Base-by-base conservation (phyloP, 2,888 invertebrate species). In the Polydrusus cervinus region DNA sequence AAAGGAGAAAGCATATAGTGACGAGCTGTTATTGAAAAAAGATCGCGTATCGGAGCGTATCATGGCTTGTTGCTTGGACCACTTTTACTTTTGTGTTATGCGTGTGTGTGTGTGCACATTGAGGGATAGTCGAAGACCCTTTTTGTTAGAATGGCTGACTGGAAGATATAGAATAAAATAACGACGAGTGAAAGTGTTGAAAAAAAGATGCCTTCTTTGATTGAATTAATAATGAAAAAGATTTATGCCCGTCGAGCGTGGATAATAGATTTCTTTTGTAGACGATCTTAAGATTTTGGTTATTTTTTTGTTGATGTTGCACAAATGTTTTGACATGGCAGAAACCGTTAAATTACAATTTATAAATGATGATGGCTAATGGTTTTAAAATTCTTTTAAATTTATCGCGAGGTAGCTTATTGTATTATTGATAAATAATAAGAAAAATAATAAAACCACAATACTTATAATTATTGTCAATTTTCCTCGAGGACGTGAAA, bases 1-100 rank as follows among this genome's bases (percentile, higher is more conserved):
- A 78, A 76, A 77, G 70, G 75, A 74, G 78, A 75, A 80, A 79
- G 78, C 78, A 79, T 72, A 73, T 69, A 69, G 64, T 67, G 60
- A 49, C 70, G 73, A 71, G 75, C 75, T 60, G 76, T 77, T 67
- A 66, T 65, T 53, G 64, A 57, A 64, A 74, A 70, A 71, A 72
- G 74, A 74, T 75, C 76, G 70, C 73, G 67, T 60, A 60, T 38
- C 38, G 38, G 38, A 67, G 72, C 43, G 55, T 66, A 62, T 66
- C 75, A 77, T 78, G 76, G 62, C 45, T 45, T 38, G n/a, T 25
- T 25, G 57, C 71, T 34, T 75, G 78, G 80, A 80, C 80, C 80
- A 81, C 82, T 82, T 81, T 82, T 81, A 81, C 81, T 82, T 81
- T 82, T 78, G 71, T 64, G 61, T 49, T 20, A 45, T 71, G 71